Evolutionary conservation across 2,113 vertebrate genomes (phyloP).

Genomic region (Nansenia antarctica): DNA sequence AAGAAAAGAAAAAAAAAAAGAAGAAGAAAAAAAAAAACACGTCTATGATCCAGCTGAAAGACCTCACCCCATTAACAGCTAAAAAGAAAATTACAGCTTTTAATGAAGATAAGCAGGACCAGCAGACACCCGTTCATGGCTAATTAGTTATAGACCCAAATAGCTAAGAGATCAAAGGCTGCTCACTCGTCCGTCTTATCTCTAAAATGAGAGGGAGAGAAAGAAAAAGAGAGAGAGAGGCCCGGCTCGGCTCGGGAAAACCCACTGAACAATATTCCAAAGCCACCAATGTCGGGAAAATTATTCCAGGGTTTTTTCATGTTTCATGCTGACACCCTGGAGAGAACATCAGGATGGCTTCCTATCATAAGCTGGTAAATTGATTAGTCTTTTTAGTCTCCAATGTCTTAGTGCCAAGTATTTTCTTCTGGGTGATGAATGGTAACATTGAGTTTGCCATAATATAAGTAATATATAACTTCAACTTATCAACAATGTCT

Average conservation of each 20-base stretch:
- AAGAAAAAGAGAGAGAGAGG: background rate
- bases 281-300: background rate
- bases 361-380: background rate
- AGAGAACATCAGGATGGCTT: background rate
- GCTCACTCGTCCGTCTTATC: conserved; percentile 22
- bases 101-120: conserved; percentile 43
- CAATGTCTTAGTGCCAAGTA: no score
- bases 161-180: conserved; percentile 44
- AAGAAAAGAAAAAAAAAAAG: background rate
- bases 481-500: no score
- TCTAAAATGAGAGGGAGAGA: background rate
- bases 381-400: background rate
- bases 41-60: conserved; percentile 33
- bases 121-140: conserved; percentile 28
- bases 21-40: conserved; percentile 8
- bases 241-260: background rate
- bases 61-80: conserved; percentile 42
- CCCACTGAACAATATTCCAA: conserved; percentile 22
- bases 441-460: no score
- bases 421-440: no score
- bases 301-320: background rate
- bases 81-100: conserved; percentile 49
- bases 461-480: no score
- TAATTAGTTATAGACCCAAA: conserved; percentile 48
- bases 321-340: background rate